Evolutionary conservation across 2,797 vertebrate species (phyloP).

Genomic region (Nasua narica): DNA sequence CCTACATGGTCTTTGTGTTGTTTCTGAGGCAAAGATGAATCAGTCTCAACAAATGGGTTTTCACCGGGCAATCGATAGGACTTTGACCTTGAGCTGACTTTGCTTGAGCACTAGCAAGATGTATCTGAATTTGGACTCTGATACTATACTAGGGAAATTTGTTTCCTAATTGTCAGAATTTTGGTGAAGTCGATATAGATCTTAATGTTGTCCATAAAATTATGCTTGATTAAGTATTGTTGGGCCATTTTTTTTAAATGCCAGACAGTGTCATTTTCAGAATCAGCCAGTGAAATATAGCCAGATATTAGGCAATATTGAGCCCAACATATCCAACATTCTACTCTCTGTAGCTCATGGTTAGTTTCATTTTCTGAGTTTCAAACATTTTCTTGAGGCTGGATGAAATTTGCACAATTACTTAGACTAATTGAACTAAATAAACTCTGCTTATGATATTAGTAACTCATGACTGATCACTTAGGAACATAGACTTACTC

Average conservation of each 20-base stretch:
- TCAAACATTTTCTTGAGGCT: conserved; percentile 19
- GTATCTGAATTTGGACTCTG: conserved; percentile 18
- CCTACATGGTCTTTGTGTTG: conserved; percentile 20
- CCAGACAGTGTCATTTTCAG: background rate
- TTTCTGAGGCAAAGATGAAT: conserved; percentile 24
- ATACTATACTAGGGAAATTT: background rate
- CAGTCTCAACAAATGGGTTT: conserved; percentile 22
- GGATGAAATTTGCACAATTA: background rate
- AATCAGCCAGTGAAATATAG: background rate
- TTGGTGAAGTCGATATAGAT: background rate
- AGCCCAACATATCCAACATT: background rate
- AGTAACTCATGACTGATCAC: background rate
- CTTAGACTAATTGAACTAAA: background rate
- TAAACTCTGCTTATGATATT: background rate
- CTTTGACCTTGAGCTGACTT: conserved; percentile 46
- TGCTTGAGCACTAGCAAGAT: background rate
- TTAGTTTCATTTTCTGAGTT: conserved; percentile 2
- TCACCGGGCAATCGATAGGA: conserved; percentile 33
- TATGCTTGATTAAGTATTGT: background rate
- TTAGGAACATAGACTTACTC: background rate
- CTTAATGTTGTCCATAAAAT: conserved; percentile 20
- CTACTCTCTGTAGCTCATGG: background rate
- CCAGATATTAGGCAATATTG: background rate
- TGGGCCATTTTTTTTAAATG: background rate
- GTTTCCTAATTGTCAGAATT: background rate